Conservation (phyloP, 37 sponge, comb jelly and placozoan genomes). For the Spongilla lacustris region DNA sequence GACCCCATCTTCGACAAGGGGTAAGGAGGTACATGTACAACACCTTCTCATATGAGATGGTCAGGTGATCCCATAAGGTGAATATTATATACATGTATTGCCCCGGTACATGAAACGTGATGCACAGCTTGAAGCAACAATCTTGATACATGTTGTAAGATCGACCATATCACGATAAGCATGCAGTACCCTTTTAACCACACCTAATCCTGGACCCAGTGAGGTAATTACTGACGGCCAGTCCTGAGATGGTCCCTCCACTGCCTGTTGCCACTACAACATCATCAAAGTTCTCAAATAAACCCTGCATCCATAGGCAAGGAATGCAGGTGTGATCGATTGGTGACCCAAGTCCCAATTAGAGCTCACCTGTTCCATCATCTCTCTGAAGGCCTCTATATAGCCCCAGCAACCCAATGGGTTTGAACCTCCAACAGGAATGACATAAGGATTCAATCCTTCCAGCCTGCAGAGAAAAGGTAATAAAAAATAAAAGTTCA, state of each 20-base stretch:
- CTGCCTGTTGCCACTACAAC: constrained; percentile 71
- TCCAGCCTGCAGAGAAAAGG: constrained; percentile 20
- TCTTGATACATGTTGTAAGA: too few species aligned
- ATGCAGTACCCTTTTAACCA: neutral
- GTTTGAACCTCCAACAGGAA: constrained; percentile 83
- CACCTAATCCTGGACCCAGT: constrained; percentile 69
- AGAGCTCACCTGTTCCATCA: constrained; percentile 67
- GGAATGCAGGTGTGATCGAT: neutral
- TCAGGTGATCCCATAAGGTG: too few species aligned
- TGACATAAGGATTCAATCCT: constrained; percentile 52
- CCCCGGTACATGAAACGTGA: too few species aligned
- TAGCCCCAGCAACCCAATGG: constrained; percentile 78
- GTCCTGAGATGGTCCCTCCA: constrained; percentile 76
- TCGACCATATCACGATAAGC: too few species aligned
- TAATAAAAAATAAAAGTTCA: too few species aligned
- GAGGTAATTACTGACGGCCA: constrained; percentile 79
- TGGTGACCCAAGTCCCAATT: neutral
- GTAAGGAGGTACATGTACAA: too few species aligned
- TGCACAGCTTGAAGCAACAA: too few species aligned
- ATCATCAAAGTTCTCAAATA: constrained; percentile 38
- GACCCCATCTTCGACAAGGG: too few species aligned
- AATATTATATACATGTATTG: too few species aligned
- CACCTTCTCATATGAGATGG: too few species aligned
- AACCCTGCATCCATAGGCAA: neutral
- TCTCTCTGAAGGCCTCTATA: constrained; percentile 75